A percentile compares a stretch with the other conserved stretches of the same genome.
phyloP scores from a whole-genome alignment of 1,140 invertebrate genomes.

The Sycobia sp. region DNA sequence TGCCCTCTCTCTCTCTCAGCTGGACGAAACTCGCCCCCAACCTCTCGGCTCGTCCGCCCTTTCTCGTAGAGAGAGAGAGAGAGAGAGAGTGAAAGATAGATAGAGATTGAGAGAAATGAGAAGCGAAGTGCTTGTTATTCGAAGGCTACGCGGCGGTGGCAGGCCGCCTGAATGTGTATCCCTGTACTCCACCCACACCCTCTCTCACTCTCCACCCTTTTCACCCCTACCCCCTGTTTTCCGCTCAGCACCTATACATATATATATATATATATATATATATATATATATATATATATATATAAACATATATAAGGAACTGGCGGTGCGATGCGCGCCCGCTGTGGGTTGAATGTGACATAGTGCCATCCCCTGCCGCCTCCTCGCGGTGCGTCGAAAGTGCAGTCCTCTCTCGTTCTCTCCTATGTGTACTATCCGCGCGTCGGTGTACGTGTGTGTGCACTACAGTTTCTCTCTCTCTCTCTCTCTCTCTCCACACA shows the following conservation, averaged over 20 bases:
- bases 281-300: constrained; percentile 35
- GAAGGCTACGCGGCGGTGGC: constrained; percentile 49
- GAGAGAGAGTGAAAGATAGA: neutral
- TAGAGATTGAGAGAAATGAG: constrained; percentile 27
- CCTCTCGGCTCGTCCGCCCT: too few relatives aligned
- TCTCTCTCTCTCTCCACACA: constrained; percentile 35
- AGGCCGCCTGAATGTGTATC: too few relatives aligned
- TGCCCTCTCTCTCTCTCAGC: too few relatives aligned
- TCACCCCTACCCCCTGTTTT: too few relatives aligned
- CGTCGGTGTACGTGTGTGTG: too few relatives aligned
- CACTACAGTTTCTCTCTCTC: neutral
- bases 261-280: constrained; percentile 1
- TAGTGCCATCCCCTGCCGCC: constrained; percentile 56
- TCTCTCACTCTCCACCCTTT: too few relatives aligned
- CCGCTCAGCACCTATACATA: neutral
- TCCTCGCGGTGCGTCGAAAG: constrained; percentile 49
- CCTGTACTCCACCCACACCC: too few relatives aligned
- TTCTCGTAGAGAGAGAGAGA: constrained; percentile 25
- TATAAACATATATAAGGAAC: too few relatives aligned
- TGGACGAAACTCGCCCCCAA: constrained; percentile 62
- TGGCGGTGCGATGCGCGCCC: constrained; percentile 34
- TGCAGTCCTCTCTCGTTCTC: constrained; percentile 41
- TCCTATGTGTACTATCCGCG: too few relatives aligned
- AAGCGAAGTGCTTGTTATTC: constrained; percentile 57
- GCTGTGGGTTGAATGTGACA: constrained; percentile 60